Evolutionary conservation across 1,140 invertebrate species (phyloP).

Genomic region (Drosophila obscura): DNA sequence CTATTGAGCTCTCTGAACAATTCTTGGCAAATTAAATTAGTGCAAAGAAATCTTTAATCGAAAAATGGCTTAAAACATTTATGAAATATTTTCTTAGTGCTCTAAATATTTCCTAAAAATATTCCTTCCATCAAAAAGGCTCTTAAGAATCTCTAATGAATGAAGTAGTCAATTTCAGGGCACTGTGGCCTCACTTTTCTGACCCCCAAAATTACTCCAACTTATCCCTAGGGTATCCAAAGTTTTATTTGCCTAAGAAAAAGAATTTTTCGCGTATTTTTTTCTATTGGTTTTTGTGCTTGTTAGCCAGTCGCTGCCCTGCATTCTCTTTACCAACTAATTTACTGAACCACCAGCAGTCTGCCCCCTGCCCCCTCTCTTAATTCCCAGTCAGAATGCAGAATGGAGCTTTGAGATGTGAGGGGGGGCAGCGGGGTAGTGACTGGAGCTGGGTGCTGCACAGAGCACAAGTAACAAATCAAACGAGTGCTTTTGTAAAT

Average conservation of each 20-base stretch:
- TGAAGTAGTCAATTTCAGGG: too few species aligned
- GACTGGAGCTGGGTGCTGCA: not conserved
- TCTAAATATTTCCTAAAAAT: too few species aligned
- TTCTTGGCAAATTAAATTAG: too few species aligned
- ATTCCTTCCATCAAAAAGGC: too few species aligned
- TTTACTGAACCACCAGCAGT: conserved; percentile 36
- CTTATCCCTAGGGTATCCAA: conserved; percentile 19
- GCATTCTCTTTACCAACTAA: conserved; percentile 18
- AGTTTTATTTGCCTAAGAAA: conserved; percentile 10
- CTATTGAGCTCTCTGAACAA: too few species aligned
- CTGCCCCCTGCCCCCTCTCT: not conserved
- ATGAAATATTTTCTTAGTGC: too few species aligned
- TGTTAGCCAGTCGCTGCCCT: conserved; percentile 41
- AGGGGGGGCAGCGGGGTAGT: not conserved
- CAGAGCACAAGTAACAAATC: conserved; percentile 72
- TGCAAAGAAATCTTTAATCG: too few species aligned
- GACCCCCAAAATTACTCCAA: not conserved
- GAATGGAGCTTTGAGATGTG: conserved; percentile 25
- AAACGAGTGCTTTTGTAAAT: conserved; percentile 80
- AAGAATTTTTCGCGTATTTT: conserved; percentile 19
- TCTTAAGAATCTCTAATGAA: not conserved
- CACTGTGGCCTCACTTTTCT: not conserved
- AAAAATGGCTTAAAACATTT: too few species aligned
- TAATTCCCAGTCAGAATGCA: conserved; percentile 17
- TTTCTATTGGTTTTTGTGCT: conserved; percentile 52